Evolutionary conservation across 2,888 invertebrate species (phyloP).

Genomic region (Gnatocerus cornutus): DNA sequence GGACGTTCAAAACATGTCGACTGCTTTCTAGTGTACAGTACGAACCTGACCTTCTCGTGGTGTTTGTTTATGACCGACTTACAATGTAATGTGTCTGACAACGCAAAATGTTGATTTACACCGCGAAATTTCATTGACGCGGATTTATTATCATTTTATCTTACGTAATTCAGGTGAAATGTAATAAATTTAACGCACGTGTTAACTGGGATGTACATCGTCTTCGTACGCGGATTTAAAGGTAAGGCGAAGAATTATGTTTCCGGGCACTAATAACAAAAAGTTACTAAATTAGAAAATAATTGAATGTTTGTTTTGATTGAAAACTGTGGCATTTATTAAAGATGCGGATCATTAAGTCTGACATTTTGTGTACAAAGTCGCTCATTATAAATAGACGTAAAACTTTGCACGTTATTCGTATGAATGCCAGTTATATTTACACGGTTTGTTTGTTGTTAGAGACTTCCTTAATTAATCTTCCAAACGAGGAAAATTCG

Average conservation of each 20-base stretch:
- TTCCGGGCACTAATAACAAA: no score
- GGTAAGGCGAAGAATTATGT: neutral
- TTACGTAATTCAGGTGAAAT: neutral
- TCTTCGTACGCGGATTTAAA: neutral
- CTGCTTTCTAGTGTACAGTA: conserved; percentile 25
- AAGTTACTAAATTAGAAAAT: neutral
- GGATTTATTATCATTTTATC: neutral
- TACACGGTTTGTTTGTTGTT: neutral
- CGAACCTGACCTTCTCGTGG: conserved; percentile 42
- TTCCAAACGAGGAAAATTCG: no score
- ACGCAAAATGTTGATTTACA: conserved; percentile 40
- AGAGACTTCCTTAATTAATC: no score
- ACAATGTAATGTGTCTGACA: conserved; percentile 24
- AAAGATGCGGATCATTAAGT: conserved; percentile 15
- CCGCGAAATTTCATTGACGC: conserved; percentile 1
- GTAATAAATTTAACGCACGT: conserved; percentile 13
- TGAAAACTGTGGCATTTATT: neutral
- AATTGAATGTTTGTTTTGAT: neutral
- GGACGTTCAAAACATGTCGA: conserved; percentile 43
- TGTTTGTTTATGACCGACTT: conserved; percentile 41
- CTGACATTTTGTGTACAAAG: conserved; percentile 24
- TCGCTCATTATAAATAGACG: conserved; percentile 14
- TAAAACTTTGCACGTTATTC: neutral
- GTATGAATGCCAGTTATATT: neutral
- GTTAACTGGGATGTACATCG: conserved; percentile 4